phyloP scores from a whole-genome alignment of 2,113 vertebrate species.

The Ivindomyrus marchei region DNA sequence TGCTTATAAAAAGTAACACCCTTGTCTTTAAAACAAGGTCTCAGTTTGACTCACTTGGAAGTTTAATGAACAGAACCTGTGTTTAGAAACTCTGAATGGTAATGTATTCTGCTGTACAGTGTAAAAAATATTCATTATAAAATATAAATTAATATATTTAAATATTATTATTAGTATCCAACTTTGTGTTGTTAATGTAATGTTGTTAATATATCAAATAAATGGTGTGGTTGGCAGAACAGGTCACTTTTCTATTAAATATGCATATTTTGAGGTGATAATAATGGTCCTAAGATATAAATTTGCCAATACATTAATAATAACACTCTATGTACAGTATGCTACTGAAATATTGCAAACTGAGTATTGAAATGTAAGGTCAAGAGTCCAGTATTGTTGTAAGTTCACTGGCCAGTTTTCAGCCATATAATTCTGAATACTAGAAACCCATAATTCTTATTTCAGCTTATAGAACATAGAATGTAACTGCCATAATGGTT shows the following conservation, averaged over 20 bases:
- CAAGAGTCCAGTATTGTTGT: not conserved
- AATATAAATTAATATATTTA: not conserved
- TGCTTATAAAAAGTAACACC: not conserved
- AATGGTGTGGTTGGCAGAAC: not conserved
- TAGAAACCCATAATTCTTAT: not conserved
- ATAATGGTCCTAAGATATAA: not conserved
- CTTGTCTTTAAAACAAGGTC: not conserved
- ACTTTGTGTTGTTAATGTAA: not conserved
- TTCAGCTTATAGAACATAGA: not conserved
- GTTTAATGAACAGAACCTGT: not conserved
- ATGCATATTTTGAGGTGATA: not conserved
- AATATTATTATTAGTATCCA: not conserved
- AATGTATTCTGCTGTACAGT: not conserved
- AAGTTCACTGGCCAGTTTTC: not conserved
- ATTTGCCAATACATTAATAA: not conserved
- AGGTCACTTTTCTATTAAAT: not conserved
- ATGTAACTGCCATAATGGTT: not conserved
- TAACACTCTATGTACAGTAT: not conserved
- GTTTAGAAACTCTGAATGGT: not conserved
- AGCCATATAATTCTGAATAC: not conserved
- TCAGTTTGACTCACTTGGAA: not conserved
- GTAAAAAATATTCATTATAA: not conserved
- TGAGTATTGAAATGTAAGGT: not conserved
- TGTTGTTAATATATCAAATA: not conserved
- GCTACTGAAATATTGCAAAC: not conserved